These are phyloP conservation scores for Atlantisia rogersi DNA, from an alignment of 2,113 vertebrate genomes.

Conservation along the genomic window DNA sequence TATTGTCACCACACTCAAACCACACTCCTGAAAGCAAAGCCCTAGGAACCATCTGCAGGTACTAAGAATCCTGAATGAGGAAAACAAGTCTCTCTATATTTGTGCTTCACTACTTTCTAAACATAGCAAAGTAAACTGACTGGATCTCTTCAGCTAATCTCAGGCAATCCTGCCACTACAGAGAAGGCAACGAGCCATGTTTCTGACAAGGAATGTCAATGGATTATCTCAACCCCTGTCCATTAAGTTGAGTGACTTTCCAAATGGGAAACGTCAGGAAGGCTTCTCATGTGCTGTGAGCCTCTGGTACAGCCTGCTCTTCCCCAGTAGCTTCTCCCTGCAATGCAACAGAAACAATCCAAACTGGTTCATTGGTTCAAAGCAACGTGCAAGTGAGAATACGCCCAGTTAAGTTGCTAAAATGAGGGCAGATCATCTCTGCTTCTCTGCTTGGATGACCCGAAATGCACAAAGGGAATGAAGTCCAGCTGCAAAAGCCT, in stretches of 20 bases:
- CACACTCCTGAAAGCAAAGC: not conserved
- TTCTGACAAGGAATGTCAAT: not conserved
- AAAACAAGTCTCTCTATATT: not conserved
- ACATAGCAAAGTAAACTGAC: not conserved
- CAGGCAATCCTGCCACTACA: not conserved
- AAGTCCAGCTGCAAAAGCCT: not conserved
- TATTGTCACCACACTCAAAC: not conserved
- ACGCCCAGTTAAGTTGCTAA: not conserved
- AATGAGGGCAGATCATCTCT: not conserved
- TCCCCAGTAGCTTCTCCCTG: not conserved
- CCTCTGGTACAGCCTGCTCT: not conserved
- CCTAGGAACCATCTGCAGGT: not conserved
- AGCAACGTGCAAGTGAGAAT: not conserved
- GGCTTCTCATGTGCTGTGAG: not conserved
- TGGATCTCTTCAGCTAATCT: not conserved
- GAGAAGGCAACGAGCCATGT: rapidly evolving
- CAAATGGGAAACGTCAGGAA: not conserved
- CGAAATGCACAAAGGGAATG: rapidly evolving
- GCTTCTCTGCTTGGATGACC: not conserved
- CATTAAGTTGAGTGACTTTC: not conserved
- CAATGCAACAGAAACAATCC: not conserved
- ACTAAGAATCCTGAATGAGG: not conserved
- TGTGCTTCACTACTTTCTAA: not conserved
- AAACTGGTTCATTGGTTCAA: not conserved
- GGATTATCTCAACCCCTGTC: not conserved